Base-by-base conservation (phyloP, 2,888 invertebrate species). In the Coenonympha arcania region DNA sequence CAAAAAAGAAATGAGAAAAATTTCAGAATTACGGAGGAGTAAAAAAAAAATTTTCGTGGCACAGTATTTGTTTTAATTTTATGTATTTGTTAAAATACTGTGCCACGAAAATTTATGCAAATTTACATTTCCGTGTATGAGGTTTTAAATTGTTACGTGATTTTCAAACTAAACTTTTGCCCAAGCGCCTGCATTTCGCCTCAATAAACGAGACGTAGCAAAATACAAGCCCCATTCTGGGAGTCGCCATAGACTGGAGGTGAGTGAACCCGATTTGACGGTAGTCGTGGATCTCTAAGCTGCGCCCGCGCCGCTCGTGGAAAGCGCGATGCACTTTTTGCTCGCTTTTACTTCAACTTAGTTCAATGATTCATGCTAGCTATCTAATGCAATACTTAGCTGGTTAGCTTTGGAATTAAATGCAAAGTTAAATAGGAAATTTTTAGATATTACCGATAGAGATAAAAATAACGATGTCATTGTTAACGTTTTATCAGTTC, bases 221-320 rank as follows among this genome's bases (percentile, higher is more conserved):
- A 55, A 55, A 48, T 52, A 33, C 39, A 33, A 50, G 45, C 50
- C 33, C 42, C 45, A 48, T 55, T 40, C 50, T 55, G 56, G 56
- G 54, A 56, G 54, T 51, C 13, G 31, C 36, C 33, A 22, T 39
- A 24, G 24, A 2, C 13, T 4, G 39, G 56, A 55, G 57, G 57
- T 57, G 57, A 55, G 26, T 57, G 57, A 57, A 57, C 57, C 43
- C 55, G 48, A 53, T 57, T 57, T 52, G 56, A 55, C 48, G 56
- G 55, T 54, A 57, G 56, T 55, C 48, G 55, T 57, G 56, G 50
- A 57, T 57, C 55, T 52, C 51, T 48, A 37, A 52, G 48, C 30
- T 41, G 40, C 48, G 51, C 31, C 44, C 39, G 42, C 18, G 30
- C 8, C 1, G 28, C 15, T n/a, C 50, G 52, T 52, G 50, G 50